Evolutionary conservation across 2,888 invertebrate genomes (phyloP).

Genomic region (Heliconius aoede): DNA sequence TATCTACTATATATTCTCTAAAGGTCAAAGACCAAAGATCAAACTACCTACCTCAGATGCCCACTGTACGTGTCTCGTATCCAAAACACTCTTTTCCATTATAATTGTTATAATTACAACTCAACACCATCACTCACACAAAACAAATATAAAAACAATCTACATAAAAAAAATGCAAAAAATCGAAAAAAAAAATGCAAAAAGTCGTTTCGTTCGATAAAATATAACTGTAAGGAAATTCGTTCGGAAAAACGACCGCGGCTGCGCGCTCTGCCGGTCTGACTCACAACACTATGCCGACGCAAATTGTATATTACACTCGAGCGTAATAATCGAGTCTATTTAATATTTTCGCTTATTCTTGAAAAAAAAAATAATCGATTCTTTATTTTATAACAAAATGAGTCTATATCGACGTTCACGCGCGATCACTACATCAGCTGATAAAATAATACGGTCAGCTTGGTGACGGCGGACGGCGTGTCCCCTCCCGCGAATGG

Average conservation of each 20-base stretch:
- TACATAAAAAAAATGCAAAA: slow-evolving; percentile 55
- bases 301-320: slow-evolving; percentile 63
- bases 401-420: slow-evolving; percentile 46
- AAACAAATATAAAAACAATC: slow-evolving; percentile 46
- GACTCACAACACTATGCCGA: slow-evolving; percentile 67
- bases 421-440: slow-evolving; percentile 59
- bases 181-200: slow-evolving; percentile 51
- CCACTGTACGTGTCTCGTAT: slow-evolving; percentile 75
- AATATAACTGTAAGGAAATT: slow-evolving; percentile 61
- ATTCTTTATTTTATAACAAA: slow-evolving; percentile 47
- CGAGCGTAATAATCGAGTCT: slow-evolving; percentile 12
- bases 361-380: neutral
- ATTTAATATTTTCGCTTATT: slow-evolving; percentile 24
- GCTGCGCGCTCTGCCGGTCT: slow-evolving; percentile 59
- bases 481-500: slow-evolving; percentile 62
- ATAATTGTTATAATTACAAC: slow-evolving; percentile 51
- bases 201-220: slow-evolving; percentile 67
- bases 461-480: slow-evolving; percentile 72
- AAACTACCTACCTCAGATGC: slow-evolving; percentile 74
- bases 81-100: slow-evolving; percentile 80
- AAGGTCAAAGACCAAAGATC: slow-evolving; percentile 37
- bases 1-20: slow-evolving; percentile 1
- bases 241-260: slow-evolving; percentile 69
- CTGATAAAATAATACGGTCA: slow-evolving; percentile 74
- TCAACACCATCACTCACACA: slow-evolving; percentile 72